A percentile compares a stretch with the other conserved stretches of the same genome.
phyloP scores from a whole-genome alignment of 2,113 vertebrate species.

The rabbit (Oryctolagus cuniculus) region DNA sequence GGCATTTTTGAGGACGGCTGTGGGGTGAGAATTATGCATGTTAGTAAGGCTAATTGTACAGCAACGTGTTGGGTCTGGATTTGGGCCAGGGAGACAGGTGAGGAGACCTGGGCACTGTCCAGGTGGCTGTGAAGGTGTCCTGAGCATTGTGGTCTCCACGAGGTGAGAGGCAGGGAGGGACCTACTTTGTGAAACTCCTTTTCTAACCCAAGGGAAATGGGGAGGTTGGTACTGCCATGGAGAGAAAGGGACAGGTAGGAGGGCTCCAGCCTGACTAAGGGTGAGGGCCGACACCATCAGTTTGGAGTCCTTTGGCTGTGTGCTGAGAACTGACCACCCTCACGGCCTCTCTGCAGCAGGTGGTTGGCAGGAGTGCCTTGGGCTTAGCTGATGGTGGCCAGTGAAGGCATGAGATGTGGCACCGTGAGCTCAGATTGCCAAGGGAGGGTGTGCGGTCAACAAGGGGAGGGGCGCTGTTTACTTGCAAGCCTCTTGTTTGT shows the following conservation, averaged over 20 bases:
- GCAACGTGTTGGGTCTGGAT: background rate
- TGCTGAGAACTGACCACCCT: background rate
- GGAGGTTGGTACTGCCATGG: background rate
- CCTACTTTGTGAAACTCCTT: background rate
- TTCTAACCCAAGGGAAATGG: background rate
- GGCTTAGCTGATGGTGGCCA: background rate
- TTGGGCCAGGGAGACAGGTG: background rate
- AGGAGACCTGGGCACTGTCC: background rate
- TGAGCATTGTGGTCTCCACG: background rate
- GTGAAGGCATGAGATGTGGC: background rate
- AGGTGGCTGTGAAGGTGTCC: background rate
- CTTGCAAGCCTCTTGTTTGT: conserved; percentile 15
- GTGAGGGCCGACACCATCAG: background rate
- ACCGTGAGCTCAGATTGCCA: background rate
- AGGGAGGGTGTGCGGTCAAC: background rate
- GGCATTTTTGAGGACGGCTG: background rate
- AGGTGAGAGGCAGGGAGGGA: background rate
- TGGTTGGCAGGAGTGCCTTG: background rate
- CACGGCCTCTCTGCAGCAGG: background rate
- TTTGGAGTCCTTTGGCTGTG: background rate
- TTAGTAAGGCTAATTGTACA: background rate
- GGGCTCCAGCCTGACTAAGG: background rate
- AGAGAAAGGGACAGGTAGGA: background rate
- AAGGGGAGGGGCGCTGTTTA: background rate
- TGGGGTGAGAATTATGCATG: background rate